phyloP scores from a whole-genome alignment of 2,888 invertebrate genomes.

The Disparrhopalites patrizii region DNA sequence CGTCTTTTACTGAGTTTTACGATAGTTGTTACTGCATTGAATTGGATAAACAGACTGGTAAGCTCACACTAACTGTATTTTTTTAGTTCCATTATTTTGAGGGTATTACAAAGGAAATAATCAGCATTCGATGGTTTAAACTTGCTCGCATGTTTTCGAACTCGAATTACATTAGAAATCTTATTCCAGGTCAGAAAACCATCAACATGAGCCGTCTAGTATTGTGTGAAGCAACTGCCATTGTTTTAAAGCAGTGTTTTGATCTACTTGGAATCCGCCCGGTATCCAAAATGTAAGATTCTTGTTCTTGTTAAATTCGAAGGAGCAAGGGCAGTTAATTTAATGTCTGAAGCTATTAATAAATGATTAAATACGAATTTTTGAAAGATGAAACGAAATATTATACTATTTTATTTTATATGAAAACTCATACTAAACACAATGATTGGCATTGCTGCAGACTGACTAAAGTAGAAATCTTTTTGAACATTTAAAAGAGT shows the following conservation, averaged over 20 bases:
- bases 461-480: constrained; percentile 8
- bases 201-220: constrained; percentile 73
- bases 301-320: no score
- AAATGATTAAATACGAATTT: not conserved
- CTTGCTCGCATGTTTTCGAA: not conserved
- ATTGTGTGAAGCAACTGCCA: constrained; percentile 87
- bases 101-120: no score
- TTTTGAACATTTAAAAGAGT: constrained; percentile 17
- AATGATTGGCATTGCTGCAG: constrained; percentile 3
- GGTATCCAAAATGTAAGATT: constrained; percentile 77
- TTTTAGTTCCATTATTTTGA: no score
- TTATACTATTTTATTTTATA: constrained; percentile 5
- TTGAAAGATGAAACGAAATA: constrained; percentile 2
- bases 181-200: constrained; percentile 15
- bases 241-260: constrained; percentile 80
- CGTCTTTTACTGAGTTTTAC: constrained; percentile 93
- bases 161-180: not conserved
- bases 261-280: constrained; percentile 86
- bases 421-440: constrained; percentile 3
- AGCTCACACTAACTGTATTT: constrained; percentile 10
- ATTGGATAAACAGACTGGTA: constrained; percentile 66
- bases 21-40: constrained; percentile 96
- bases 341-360: not conserved
- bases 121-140: no score
- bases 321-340: not conserved